Base-by-base conservation (phyloP, 2,113 vertebrate species). In the Peromyscus polionotus region DNA sequence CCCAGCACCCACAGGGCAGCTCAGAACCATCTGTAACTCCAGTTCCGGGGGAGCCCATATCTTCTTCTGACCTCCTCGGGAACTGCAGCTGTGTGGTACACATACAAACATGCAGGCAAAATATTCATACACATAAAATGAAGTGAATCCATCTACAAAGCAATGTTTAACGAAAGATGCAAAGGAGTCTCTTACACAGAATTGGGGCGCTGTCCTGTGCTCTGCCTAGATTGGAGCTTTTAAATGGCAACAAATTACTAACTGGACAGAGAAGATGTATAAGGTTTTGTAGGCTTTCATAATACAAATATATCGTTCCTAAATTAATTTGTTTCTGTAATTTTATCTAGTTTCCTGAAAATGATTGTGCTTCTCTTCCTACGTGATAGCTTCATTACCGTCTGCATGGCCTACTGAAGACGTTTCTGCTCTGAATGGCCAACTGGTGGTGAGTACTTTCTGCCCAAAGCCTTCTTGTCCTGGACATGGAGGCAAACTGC, bases 341-440 rank as follows among this genome's bases (percentile, higher is more conserved):
- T 75, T 51, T 89, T 85, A 54, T 88, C 72, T 93, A 67, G 10
- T 75, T 96, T 96, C 93, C 92, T 93, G 89, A 48, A 94, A 88
- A 86, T 67, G 16, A 94, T 24, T 26, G 84, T 95, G 63, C 57
- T 92, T 95, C 42, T 91, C 5, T 65, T 26, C 3, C 13, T 63
- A 73, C 36, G 31, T 4, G 19, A 48, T 12, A 45, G 51, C 51
- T 95, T 91, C 24, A 16, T 28, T 76, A 72, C 83, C 83, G 14
- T 79, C 87, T 36, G 31, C 28, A n/a, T 73, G n/a, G 31, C 72
- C 57, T 65, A 63, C 86, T 95, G 39, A 51, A 73, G 95, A 67
- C 39, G 70, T 57, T 91, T 91, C 87, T 68, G 2, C 26, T 36
- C 28, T 75, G 12, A 51, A 31, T 20, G 33, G 17, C 65, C 67